These are phyloP conservation scores for Morone saxatilis DNA, from an alignment of 2,113 vertebrate species.

Conservation along the genomic window DNA sequence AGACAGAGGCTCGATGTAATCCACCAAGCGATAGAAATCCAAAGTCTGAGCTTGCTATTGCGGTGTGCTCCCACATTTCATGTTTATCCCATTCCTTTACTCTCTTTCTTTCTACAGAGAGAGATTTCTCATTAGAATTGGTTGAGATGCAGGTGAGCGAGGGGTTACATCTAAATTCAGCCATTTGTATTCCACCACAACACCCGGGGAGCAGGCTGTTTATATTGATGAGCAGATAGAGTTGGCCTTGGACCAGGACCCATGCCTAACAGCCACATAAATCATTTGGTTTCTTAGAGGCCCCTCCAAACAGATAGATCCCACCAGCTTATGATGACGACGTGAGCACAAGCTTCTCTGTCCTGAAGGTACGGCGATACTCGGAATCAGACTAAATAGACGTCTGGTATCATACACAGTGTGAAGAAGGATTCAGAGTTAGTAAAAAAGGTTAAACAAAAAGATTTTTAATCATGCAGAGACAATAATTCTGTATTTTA, in stretches of 20 bases:
- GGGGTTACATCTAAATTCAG: constrained; percentile 72
- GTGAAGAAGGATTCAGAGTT: neutral
- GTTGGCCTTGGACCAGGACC: constrained; percentile 70
- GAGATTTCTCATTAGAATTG: constrained; percentile 65
- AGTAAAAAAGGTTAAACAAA: neutral
- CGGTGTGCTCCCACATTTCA: constrained; percentile 16
- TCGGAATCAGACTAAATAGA: constrained; percentile 22
- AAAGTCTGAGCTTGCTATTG: constrained; percentile 10
- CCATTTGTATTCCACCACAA: constrained; percentile 73
- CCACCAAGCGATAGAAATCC: neutral
- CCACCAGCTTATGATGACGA: constrained; percentile 16
- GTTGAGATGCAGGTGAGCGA: constrained; percentile 66
- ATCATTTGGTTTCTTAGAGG: constrained; percentile 62
- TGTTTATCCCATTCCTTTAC: constrained; percentile 15
- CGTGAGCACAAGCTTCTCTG: constrained; percentile 43
- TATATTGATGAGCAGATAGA: constrained; percentile 74
- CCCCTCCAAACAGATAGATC: constrained; percentile 51
- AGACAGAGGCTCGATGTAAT: neutral
- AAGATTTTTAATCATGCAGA: neutral
- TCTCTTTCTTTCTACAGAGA: constrained; percentile 7
- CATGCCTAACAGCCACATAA: constrained; percentile 62
- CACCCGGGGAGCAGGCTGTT: constrained; percentile 57
- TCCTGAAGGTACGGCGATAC: constrained; percentile 33
- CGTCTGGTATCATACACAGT: neutral
- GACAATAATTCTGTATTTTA: neutral